These are phyloP conservation scores for Eunapius fragilis DNA, from an alignment of 37 sponge, comb jelly and placozoan species.

Conservation along the genomic window DNA sequence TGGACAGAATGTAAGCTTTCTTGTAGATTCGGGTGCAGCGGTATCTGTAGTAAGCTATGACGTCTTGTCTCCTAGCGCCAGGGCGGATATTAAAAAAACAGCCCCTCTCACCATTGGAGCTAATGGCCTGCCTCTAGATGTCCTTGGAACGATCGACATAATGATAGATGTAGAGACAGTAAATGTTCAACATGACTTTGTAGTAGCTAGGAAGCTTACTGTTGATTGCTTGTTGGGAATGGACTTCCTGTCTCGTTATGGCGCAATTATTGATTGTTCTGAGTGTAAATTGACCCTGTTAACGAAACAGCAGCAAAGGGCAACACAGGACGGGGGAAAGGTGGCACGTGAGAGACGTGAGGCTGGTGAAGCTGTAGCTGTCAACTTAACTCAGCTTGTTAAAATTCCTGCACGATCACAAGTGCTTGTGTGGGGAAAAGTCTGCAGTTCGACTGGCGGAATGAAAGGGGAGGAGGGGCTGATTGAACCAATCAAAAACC, in stretches of 20 bases:
- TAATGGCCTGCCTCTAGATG: conserved; percentile 10
- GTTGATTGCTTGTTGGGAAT: conserved; percentile 3
- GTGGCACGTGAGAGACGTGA: too few relatives aligned
- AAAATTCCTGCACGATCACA: too few relatives aligned
- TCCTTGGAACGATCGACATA: background rate
- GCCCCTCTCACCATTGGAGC: background rate
- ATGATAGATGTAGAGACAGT: background rate
- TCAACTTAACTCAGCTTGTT: too few relatives aligned
- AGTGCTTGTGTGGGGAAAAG: too few relatives aligned
- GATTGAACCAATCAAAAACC: too few relatives aligned
- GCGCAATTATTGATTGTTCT: conserved; percentile 1
- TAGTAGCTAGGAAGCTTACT: conserved; percentile 5
- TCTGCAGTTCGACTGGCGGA: too few relatives aligned
- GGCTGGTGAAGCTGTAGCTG: too few relatives aligned
- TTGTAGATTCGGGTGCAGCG: conserved; percentile 16
- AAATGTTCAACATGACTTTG: background rate
- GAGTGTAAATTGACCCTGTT: background rate
- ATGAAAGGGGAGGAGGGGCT: too few relatives aligned
- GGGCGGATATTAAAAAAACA: background rate
- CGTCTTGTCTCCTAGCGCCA: background rate
- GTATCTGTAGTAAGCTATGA: conserved; percentile 6
- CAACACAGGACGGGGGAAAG: too few relatives aligned
- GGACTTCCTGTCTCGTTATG: background rate
- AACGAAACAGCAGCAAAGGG: too few relatives aligned
- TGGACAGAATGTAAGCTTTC: background rate